phyloP scores from a whole-genome alignment of 2,888 invertebrate genomes.

The Platerodrilus igneus region DNA sequence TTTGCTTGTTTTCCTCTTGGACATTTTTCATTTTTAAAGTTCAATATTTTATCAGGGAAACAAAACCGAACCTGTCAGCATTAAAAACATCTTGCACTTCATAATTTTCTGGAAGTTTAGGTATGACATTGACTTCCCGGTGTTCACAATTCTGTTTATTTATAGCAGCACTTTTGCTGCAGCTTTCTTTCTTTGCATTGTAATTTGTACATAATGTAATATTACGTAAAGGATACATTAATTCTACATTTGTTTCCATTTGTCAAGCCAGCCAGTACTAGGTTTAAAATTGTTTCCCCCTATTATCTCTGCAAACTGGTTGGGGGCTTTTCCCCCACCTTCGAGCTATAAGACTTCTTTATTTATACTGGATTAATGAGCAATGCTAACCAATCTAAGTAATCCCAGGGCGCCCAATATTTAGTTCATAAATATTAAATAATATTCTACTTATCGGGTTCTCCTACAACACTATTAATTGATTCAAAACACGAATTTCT shows the following conservation, averaged over 20 bases:
- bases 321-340: too few species aligned
- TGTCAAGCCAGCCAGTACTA: constrained; percentile 33
- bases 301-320: constrained; percentile 6
- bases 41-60: constrained; percentile 31
- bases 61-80: constrained; percentile 33
- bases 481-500: too few species aligned
- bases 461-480: too few species aligned
- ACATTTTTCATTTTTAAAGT: constrained; percentile 35
- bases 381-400: too few species aligned
- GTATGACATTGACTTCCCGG: constrained; percentile 29
- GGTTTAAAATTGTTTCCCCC: constrained; percentile 26
- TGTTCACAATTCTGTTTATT: constrained; percentile 29
- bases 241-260: too few species aligned
- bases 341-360: too few species aligned
- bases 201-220: too few species aligned
- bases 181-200: constrained; percentile 24
- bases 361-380: too few species aligned
- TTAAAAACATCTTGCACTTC: constrained; percentile 30
- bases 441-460: too few species aligned
- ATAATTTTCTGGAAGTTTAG: constrained; percentile 6
- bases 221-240: too few species aligned
- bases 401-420: too few species aligned
- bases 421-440: too few species aligned
- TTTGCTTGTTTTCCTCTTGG: constrained; percentile 39
- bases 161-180: constrained; percentile 28